Evolutionary conservation across 1,140 invertebrate species (phyloP), one percentile per base, ranked within the genome.

Genomic region (Saxidomus purpurata): DNA sequence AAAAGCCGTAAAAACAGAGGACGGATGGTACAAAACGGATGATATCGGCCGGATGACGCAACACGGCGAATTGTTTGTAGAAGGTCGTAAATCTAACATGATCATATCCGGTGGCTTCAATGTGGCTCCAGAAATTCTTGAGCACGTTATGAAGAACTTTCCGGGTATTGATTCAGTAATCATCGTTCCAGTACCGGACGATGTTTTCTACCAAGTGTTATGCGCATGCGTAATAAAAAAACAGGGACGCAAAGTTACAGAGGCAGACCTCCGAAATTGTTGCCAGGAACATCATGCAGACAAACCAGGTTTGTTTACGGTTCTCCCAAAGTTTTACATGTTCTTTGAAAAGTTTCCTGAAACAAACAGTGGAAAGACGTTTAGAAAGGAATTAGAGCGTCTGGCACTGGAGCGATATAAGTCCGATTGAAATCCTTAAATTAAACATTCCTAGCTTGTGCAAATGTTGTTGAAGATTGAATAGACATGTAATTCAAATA

Each of bases 21-120:
- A 96, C 71, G 96, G 96, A 0, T 96, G 94, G 95, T 90, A 95
- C 28, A 93, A 94, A 79, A 96, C 95, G 11, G 96, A 95, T 38
- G 96, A 96, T 89, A 89, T 96, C 40, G 96, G 94, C 0, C 59
- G 63, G 22, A 71, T 94, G 85, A 92, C 63, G 89, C 31, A 82
- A 83, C 25, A 92, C 83, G 81, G 90, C 6, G 19, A 63, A 25
- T 47, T 89, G 6, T 87, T 49, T 63, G 74, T 86, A n/a, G 67
- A 82, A 25, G 77, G 84, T 31, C 19, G 90, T 52, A 84, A 69
- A 17, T 77, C 83, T 19, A 81, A 89, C 71, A 67, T 81, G 36
- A 91, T 90, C 19, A 85, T 89, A 19, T 28, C 40, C 6, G 90
- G 83, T 49, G 89, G 61, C 17, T 36, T 71, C 19, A 91, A 52